phyloP scores from a whole-genome alignment of 2,113 vertebrate genomes.

The Gallinago jamesoni region DNA sequence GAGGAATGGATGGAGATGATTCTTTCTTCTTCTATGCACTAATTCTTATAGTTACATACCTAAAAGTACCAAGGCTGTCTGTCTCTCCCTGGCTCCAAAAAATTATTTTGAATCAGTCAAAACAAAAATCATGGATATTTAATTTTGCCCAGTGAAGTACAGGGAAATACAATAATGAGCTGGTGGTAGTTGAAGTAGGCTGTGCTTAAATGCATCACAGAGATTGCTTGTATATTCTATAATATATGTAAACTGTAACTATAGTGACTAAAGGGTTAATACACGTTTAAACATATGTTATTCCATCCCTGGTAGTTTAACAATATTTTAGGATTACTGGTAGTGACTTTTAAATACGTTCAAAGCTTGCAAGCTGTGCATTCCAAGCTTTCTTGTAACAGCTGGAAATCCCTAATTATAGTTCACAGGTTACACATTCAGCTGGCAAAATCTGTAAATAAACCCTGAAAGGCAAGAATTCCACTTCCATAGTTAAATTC shows the following conservation, averaged over 20 bases:
- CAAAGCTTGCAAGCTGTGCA: constrained; percentile 54
- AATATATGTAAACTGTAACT: not conserved
- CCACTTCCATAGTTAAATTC: constrained; percentile 56
- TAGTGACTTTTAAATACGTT: constrained; percentile 54
- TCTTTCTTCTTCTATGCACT: not conserved
- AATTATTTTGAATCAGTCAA: not conserved
- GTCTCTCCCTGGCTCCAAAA: not conserved
- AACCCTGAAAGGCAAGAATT: constrained; percentile 70
- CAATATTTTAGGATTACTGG: constrained; percentile 69
- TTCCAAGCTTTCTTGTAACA: constrained; percentile 71
- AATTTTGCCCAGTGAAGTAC: not conserved
- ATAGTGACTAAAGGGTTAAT: not conserved
- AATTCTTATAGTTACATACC: not conserved
- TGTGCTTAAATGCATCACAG: not conserved
- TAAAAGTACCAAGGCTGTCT: not conserved
- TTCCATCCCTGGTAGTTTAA: constrained; percentile 40
- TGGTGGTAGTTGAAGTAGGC: not conserved
- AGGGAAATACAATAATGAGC: not conserved
- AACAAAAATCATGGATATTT: not conserved
- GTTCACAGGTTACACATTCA: constrained; percentile 70
- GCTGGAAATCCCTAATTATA: constrained; percentile 77
- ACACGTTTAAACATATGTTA: not conserved
- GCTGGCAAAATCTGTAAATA: constrained; percentile 76
- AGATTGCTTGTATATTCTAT: not conserved
- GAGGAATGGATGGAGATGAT: not conserved